These are phyloP conservation scores for Drosophila ohnishii DNA, from an alignment of 1,140 invertebrate species.

Conservation along the genomic window DNA sequence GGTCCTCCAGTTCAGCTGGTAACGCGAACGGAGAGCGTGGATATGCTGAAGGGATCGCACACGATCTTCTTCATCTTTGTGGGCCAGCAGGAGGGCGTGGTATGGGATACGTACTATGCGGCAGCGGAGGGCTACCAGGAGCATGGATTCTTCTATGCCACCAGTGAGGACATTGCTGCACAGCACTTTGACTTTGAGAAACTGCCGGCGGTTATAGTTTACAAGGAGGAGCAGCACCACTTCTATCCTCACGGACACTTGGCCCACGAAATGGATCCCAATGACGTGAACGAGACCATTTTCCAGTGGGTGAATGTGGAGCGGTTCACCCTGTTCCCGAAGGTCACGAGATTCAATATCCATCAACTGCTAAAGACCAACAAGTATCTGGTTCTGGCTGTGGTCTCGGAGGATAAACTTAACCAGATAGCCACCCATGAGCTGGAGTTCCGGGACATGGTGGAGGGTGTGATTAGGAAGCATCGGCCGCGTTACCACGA, in stretches of 20 bases:
- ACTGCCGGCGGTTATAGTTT: constrained; percentile 90
- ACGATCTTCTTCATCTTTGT: constrained; percentile 95
- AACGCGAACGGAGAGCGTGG: constrained; percentile 90
- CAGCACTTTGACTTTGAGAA: constrained; percentile 87
- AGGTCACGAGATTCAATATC: constrained; percentile 91
- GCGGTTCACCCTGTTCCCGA: constrained; percentile 94
- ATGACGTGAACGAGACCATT: constrained; percentile 87
- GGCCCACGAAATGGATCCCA: constrained; percentile 83
- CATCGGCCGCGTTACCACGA: constrained; percentile 91
- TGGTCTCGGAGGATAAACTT: constrained; percentile 94
- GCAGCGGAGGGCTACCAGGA: constrained; percentile 91
- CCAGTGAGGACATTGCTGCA: constrained; percentile 87
- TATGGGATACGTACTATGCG: constrained; percentile 91
- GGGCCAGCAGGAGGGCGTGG: constrained; percentile 88
- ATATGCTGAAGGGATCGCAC: constrained; percentile 89
- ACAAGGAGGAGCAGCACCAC: constrained; percentile 91
- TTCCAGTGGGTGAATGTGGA: constrained; percentile 95
- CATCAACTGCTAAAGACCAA: constrained; percentile 92
- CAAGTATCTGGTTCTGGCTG: constrained; percentile 93
- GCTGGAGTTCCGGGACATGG: constrained; percentile 92
- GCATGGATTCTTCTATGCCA: constrained; percentile 93
- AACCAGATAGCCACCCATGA: constrained; percentile 91
- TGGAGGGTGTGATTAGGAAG: constrained; percentile 91
- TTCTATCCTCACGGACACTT: constrained; percentile 86
- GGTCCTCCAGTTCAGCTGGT: constrained; percentile 93